A percentile compares a stretch with the other conserved stretches of the same genome.
phyloP scores from a whole-genome alignment of 1,140 invertebrate species.

The Hycleus cichorii region DNA sequence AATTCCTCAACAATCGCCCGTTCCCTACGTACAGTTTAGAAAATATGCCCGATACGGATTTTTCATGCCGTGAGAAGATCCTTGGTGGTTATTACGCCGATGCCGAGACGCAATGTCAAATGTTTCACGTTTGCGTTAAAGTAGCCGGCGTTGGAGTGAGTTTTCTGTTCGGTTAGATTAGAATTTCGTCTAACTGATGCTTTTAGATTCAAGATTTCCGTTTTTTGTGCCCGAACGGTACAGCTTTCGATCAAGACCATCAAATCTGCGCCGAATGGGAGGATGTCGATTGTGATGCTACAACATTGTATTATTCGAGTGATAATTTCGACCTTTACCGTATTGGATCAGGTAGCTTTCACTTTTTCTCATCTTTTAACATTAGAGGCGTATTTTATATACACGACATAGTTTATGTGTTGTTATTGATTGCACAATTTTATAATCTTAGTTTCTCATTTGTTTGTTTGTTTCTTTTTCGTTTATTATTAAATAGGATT shows the following conservation, averaged over 20 bases:
- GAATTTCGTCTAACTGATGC: no score
- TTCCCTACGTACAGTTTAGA: constrained; percentile 69
- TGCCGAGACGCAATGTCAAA: constrained; percentile 82
- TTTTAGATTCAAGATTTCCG: constrained; percentile 66
- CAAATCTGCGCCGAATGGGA: constrained; percentile 88
- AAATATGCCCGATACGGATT: constrained; percentile 76
- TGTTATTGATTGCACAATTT: neutral
- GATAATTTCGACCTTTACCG: constrained; percentile 80
- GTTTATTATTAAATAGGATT: constrained; percentile 39
- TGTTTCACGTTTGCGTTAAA: constrained; percentile 85
- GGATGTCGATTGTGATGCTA: constrained; percentile 75
- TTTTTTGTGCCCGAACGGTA: constrained; percentile 86
- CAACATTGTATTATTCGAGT: constrained; percentile 68
- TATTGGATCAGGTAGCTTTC: constrained; percentile 55
- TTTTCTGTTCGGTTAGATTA: constrained; percentile 5
- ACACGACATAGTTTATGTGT: neutral
- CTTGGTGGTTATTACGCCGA: constrained; percentile 88
- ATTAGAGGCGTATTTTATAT: neutral
- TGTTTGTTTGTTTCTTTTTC: no score
- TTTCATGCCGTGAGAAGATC: constrained; percentile 80
- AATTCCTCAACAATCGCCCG: constrained; percentile 42
- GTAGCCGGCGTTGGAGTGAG: constrained; percentile 65
- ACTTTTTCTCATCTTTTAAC: constrained; percentile 4
- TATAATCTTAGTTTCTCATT: neutral
- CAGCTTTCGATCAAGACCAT: constrained; percentile 85